Conservation (phyloP, 2,113 vertebrate species). For the Rhagologus leucostigma region DNA sequence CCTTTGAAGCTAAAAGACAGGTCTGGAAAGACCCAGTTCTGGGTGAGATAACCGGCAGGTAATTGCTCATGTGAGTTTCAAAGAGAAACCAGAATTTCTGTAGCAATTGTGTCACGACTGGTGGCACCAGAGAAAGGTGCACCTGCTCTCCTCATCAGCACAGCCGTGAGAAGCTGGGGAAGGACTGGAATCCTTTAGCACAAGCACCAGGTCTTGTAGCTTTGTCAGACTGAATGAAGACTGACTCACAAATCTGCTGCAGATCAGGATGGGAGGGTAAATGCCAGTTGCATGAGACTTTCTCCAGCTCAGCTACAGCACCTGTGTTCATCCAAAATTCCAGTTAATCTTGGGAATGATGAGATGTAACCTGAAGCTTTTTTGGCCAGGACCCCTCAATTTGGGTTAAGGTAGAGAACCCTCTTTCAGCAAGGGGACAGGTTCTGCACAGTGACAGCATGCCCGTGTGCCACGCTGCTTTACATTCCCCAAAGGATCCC, state of each 20-base stretch:
- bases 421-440: neutral
- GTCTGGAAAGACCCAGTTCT: neutral
- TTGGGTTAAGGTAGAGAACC: neutral
- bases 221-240: neutral
- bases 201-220: neutral
- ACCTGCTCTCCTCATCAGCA: neutral
- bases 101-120: rapidly evolving
- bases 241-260: neutral
- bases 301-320: neutral
- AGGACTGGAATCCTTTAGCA: neutral
- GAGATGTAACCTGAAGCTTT: neutral
- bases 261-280: neutral
- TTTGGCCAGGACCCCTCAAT: neutral
- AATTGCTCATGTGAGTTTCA: neutral
- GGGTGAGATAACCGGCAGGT: neutral
- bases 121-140: neutral
- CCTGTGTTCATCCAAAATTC: neutral
- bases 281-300: neutral
- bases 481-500: neutral
- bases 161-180: neutral
- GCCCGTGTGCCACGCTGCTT: neutral
- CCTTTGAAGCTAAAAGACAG: neutral
- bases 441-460: neutral
- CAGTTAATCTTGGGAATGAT: neutral
- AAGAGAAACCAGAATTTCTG: neutral